A percentile compares a stretch with the other conserved stretches of the same genome.
phyloP scores from a whole-genome alignment of 2,797 vertebrate genomes.

The Cephalopachus bancanus region DNA sequence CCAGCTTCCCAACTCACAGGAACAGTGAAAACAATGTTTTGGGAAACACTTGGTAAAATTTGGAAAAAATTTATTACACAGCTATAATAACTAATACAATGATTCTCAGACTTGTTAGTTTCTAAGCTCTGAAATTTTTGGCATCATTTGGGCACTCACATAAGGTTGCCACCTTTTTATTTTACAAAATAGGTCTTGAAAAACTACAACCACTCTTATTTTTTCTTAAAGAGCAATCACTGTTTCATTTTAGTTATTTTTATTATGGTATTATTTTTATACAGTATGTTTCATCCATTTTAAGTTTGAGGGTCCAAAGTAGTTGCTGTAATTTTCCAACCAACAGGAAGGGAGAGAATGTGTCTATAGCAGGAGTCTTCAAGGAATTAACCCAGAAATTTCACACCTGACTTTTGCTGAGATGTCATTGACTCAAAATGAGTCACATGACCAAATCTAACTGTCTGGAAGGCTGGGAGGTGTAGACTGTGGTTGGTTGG shows the following conservation, averaged over 20 bases:
- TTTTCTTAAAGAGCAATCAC: background rate
- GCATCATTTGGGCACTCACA: background rate
- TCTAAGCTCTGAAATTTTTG: background rate
- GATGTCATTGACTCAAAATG: background rate
- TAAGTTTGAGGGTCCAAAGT: background rate
- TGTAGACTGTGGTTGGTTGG: background rate
- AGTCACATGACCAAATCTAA: background rate
- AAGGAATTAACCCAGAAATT: background rate
- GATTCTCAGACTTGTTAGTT: background rate
- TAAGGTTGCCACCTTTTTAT: constrained; percentile 8
- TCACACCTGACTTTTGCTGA: background rate
- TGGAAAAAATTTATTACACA: background rate
- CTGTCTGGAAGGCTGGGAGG: background rate
- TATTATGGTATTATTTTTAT: background rate
- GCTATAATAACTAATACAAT: background rate
- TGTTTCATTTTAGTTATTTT: constrained; percentile 21
- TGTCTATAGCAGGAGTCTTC: background rate
- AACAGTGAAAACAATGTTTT: background rate
- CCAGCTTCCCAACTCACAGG: background rate
- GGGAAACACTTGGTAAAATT: background rate
- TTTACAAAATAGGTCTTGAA: constrained; percentile 16
- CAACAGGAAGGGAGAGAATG: background rate
- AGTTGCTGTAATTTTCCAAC: background rate
- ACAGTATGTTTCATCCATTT: background rate
- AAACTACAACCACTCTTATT: background rate